phyloP scores from a whole-genome alignment of 2,888 invertebrate genomes.

The Anthophora plumipes region DNA sequence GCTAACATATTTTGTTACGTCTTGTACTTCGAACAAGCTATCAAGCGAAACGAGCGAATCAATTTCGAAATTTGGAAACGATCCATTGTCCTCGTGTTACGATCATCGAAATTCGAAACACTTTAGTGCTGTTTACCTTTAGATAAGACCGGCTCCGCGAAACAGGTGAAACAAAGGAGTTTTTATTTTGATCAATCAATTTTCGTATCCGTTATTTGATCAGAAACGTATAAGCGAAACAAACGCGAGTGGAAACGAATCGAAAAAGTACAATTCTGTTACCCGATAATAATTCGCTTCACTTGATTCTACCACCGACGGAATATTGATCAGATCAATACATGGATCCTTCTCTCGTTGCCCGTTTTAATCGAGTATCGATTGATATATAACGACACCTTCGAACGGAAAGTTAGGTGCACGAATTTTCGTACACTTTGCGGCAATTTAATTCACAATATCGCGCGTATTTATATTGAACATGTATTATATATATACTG shows the following conservation, averaged over 20 bases:
- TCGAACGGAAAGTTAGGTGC: neutral
- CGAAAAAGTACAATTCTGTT: neutral
- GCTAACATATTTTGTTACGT: no score
- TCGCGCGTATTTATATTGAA: neutral
- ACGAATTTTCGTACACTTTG: neutral
- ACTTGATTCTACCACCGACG: neutral
- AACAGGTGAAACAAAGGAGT: neutral
- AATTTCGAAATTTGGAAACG: neutral
- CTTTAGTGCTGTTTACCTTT: neutral
- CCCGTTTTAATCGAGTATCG: neutral
- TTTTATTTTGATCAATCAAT: constrained; percentile 8
- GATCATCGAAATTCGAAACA: neutral
- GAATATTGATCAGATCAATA: neutral
- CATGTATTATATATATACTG: no score
- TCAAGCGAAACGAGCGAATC: neutral
- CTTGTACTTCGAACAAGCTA: neutral
- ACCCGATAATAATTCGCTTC: neutral
- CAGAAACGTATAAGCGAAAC: neutral
- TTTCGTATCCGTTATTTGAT: neutral
- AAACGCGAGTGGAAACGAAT: neutral
- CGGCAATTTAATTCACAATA: neutral
- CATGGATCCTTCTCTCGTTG: neutral
- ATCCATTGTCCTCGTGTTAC: neutral
- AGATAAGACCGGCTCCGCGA: neutral
- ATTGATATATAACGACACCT: neutral